Conservation (phyloP, 2,888 invertebrate genomes). For the Cylindroiulus punctatus region DNA sequence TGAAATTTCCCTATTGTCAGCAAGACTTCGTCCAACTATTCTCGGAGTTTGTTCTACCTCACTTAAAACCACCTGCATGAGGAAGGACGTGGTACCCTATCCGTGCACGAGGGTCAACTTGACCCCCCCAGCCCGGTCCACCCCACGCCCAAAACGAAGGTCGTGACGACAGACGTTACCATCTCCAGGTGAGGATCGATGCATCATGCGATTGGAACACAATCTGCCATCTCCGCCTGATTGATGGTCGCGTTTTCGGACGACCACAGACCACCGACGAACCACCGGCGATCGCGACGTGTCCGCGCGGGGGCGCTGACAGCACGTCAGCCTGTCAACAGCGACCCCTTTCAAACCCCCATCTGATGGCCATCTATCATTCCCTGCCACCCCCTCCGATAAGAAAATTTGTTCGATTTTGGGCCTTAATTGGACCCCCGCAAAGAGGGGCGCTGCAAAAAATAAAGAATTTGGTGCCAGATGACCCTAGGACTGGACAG, state of each 20-base stretch:
- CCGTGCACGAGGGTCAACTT: too few species aligned
- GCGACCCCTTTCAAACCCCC: not conserved
- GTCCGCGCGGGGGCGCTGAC: conserved; percentile 16
- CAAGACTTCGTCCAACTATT: too few species aligned
- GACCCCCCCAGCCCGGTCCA: too few species aligned
- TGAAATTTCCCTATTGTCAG: too few species aligned
- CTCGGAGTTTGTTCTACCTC: too few species aligned
- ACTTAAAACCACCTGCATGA: too few species aligned
- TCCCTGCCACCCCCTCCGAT: not conserved
- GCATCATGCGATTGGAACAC: conserved; percentile 27
- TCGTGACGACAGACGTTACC: not conserved
- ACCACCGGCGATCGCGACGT: not conserved
- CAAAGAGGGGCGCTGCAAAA: not conserved
- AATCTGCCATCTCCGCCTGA: conserved; percentile 9
- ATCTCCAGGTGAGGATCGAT: not conserved
- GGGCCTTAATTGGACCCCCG: conserved; percentile 28
- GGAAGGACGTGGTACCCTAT: too few species aligned
- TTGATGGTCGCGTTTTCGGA: conserved; percentile 10
- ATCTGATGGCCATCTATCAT: conserved; percentile 30
- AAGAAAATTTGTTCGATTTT: conserved; percentile 40
- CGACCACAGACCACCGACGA: not conserved
- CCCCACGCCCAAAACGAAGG: too few species aligned
- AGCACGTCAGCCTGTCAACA: conserved; percentile 2
- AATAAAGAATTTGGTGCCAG: not conserved
- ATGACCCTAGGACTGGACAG: not conserved